Evolutionary conservation across 2,888 invertebrate species (phyloP).

Genomic region (Fragum whitleyi): DNA sequence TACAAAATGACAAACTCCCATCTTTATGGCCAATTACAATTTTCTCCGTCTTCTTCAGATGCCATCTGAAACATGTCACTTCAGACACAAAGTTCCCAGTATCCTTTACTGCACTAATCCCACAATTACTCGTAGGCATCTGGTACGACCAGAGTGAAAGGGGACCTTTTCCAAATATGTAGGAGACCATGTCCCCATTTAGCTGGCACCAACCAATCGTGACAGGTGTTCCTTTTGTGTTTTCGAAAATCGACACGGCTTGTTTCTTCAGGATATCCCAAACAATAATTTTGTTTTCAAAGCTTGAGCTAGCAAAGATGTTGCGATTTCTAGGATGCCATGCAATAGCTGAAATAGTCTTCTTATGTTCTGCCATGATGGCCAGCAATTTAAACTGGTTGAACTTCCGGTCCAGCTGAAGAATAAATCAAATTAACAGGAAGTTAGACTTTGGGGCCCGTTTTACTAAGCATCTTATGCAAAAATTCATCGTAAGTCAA

Average conservation of each 20-base stretch:
- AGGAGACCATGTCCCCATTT: constrained; percentile 76
- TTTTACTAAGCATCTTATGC: too few species aligned
- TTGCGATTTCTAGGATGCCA: constrained; percentile 84
- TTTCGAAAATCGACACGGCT: constrained; percentile 78
- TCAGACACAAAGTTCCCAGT: constrained; percentile 73
- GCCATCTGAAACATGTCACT: constrained; percentile 83
- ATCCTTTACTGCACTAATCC: constrained; percentile 72
- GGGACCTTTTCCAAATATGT: constrained; percentile 80
- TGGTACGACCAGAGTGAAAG: constrained; percentile 82
- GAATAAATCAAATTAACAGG: constrained; percentile 36
- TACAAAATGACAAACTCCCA: constrained; percentile 83
- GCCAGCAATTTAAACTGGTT: constrained; percentile 84
- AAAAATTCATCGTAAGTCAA: too few species aligned
- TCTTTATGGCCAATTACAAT: constrained; percentile 84
- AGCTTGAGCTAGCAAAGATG: constrained; percentile 83
- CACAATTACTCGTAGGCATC: constrained; percentile 31
- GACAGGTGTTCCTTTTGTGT: constrained; percentile 73
- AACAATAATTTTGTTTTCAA: constrained; percentile 83
- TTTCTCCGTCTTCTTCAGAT: constrained; percentile 79
- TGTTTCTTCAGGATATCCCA: constrained; percentile 84
- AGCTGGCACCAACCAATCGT: constrained; percentile 83
- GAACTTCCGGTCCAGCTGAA: constrained; percentile 81
- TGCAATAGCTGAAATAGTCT: constrained; percentile 84
- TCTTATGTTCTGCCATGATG: constrained; percentile 85
- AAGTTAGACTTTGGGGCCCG: too few species aligned